Evolutionary conservation across 2,888 invertebrate genomes (phyloP).

Genomic region (Drosophila birchii): DNA sequence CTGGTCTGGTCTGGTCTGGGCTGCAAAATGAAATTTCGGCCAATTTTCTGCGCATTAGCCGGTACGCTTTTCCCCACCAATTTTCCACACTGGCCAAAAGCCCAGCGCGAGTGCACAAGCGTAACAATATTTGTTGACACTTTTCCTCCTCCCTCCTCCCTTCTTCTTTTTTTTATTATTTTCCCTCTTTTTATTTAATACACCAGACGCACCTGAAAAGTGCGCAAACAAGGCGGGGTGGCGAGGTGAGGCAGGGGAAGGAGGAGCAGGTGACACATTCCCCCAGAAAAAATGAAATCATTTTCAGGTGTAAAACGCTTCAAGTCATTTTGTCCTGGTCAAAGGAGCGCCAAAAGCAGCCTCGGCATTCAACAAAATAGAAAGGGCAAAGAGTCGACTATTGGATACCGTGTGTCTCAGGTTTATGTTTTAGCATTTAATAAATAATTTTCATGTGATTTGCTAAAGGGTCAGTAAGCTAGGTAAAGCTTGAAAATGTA

Average conservation of each 20-base stretch:
- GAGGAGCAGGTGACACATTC: slow-evolving; percentile 4
- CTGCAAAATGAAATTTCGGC: slow-evolving; percentile 72
- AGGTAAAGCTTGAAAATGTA: neutral
- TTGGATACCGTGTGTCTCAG: neutral
- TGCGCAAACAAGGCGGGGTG: slow-evolving; percentile 56
- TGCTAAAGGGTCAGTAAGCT: too few species aligned
- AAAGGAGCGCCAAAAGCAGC: slow-evolving; percentile 14
- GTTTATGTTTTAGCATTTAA: neutral
- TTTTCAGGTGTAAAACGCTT: slow-evolving; percentile 76
- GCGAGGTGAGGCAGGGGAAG: too few species aligned
- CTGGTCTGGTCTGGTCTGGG: slow-evolving; percentile 34
- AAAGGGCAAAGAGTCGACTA: neutral
- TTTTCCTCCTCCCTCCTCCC: slow-evolving; percentile 53
- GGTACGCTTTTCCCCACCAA: slow-evolving; percentile 9
- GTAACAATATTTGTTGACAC: slow-evolving; percentile 78
- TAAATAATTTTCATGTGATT: neutral
- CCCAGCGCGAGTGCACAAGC: slow-evolving; percentile 42
- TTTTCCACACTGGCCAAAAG: slow-evolving; percentile 12
- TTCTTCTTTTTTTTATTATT: slow-evolving; percentile 1
- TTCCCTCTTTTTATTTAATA: slow-evolving; percentile 64
- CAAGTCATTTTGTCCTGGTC: slow-evolving; percentile 56
- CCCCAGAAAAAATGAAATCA: slow-evolving; percentile 64
- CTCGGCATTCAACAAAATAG: slow-evolving; percentile 4
- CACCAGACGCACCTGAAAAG: slow-evolving; percentile 50
- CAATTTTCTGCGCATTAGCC: slow-evolving; percentile 77